A percentile compares a stretch with the other conserved stretches of the same genome.
Conservation (phyloP, 1,140 invertebrate species). For the Meloidogyne hapla region DNA sequence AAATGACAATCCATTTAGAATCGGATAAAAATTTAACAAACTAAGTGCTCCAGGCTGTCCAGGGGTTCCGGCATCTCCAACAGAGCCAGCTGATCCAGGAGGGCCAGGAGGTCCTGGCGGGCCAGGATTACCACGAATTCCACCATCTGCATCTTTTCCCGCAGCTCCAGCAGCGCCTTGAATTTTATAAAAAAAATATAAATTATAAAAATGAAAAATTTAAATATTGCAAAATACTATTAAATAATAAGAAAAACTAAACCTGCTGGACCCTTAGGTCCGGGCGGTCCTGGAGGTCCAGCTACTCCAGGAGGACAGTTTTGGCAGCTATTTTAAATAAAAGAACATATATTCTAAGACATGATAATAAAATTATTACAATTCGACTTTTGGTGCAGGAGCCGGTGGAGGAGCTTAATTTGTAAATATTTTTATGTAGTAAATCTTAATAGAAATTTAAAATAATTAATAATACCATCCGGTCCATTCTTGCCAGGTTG, state of each 20-base stretch:
- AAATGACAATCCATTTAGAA: neutral
- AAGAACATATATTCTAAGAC: neutral
- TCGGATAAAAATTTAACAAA: neutral
- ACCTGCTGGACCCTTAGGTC: slow-evolving; percentile 8
- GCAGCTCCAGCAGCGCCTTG: neutral
- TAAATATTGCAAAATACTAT: too few species aligned
- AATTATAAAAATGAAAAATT: too few species aligned
- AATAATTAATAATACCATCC: neutral
- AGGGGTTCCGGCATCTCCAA: slow-evolving; percentile 6
- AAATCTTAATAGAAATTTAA: neutral
- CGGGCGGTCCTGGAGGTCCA: slow-evolving; percentile 12
- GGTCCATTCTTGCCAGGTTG: slow-evolving; percentile 21
- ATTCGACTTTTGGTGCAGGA: slow-evolving; percentile 21
- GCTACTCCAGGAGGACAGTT: neutral
- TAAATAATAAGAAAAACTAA: neutral
- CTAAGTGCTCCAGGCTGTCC: slow-evolving; percentile 9
- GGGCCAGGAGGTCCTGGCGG: slow-evolving; percentile 14
- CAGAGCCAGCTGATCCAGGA: neutral
- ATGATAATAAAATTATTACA: neutral
- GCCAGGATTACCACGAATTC: slow-evolving; percentile 22
- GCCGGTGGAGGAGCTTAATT: slow-evolving; percentile 14
- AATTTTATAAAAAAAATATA: neutral
- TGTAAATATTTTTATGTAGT: too few species aligned
- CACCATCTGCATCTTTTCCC: slow-evolving; percentile 14
- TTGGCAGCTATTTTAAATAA: neutral